Base-by-base conservation (phyloP, 1,140 invertebrate species). In the Drosophila micromelanica region DNA sequence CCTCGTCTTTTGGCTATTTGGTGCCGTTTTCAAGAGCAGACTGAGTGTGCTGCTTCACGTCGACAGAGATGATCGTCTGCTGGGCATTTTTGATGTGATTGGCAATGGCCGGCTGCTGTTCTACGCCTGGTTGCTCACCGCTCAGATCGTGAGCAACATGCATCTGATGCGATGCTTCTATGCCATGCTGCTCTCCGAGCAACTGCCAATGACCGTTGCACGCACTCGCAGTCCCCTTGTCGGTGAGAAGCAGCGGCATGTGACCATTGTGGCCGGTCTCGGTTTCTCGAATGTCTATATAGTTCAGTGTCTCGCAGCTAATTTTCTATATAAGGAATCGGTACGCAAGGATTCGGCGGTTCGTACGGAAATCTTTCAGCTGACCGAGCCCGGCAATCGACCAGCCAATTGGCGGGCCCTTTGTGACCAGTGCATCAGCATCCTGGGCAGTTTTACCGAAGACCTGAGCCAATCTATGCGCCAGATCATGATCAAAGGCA, bases 331-430 rank as follows among this genome's bases (percentile, higher is more conserved):
- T 56, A 93, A 93, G 12, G 76, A 73, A 40, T 38, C 80, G 0
- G 42, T 40, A 27, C 61, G 68, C 3, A 70, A 62, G 3, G 37
- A 72, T 32, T 71, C 68, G 0, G 3, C 32, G 5, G 43, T 95
- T 69, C 93, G 96, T 67, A 67, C 90, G 40, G 82, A 94, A 55
- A 92, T 97, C 17, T 97, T 96, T 80, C 94, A 94, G 11, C 90
- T 97, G 0, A 96, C 96, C 55, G 94, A 95, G 81, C 96, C 96
- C 49, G 91, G 90, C 9, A 87, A 85, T 51, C 96, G 96, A 91
- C 96, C 96, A 2, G 95, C 95, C 69, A 96, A 96, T 73, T 97
- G 96, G 96, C 96, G 95, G 76, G 93, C 93, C 59, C 85, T 97
- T 4, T 92, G 95, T 9, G 93, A 94, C 72, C 94, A 93, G 74